Conservation (phyloP, 2,797 vertebrate species). For the Poecilia velifera region DNA sequence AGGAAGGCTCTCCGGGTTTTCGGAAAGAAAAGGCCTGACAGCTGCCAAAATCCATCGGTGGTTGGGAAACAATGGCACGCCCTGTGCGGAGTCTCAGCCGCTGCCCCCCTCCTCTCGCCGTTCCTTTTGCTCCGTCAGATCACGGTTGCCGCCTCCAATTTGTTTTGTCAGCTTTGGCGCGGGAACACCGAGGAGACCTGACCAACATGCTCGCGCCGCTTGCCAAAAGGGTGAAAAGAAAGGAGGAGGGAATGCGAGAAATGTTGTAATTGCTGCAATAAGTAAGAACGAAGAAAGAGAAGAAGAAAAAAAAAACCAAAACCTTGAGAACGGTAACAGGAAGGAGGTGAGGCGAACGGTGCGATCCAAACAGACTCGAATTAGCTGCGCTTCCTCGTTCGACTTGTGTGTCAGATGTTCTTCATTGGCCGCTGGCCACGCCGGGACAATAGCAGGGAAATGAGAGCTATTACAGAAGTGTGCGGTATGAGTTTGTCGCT, state of each 20-base stretch:
- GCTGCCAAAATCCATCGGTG: conserved; percentile 76
- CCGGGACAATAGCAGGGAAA: conserved; percentile 53
- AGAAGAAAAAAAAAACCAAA: conserved; percentile 56
- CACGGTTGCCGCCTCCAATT: conserved; percentile 73
- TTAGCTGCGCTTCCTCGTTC: conserved; percentile 54
- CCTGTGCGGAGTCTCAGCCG: conserved; percentile 77
- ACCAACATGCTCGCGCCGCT: conserved; percentile 74
- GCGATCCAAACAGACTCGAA: conserved; percentile 58
- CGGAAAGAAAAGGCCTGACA: conserved; percentile 66
- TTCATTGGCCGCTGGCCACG: conserved; percentile 33
- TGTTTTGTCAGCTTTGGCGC: conserved; percentile 80
- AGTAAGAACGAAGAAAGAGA: conserved; percentile 61
- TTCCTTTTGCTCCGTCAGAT: conserved; percentile 81
- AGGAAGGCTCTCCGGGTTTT: conserved; percentile 62
- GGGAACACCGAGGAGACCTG: conserved; percentile 71
- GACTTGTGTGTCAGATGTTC: conserved; percentile 69
- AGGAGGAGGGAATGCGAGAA: conserved; percentile 72
- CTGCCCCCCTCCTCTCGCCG: conserved; percentile 67
- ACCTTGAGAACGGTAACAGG: conserved; percentile 75
- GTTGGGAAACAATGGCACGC: conserved; percentile 82
- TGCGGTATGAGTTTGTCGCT: conserved; percentile 51
- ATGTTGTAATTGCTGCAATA: conserved; percentile 80
- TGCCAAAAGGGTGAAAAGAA: conserved; percentile 76
- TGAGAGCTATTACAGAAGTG: conserved; percentile 54
- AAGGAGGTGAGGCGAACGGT: conserved; percentile 53